phyloP scores from a whole-genome alignment of 2,113 vertebrate genomes.

The Mustela nigripes region DNA sequence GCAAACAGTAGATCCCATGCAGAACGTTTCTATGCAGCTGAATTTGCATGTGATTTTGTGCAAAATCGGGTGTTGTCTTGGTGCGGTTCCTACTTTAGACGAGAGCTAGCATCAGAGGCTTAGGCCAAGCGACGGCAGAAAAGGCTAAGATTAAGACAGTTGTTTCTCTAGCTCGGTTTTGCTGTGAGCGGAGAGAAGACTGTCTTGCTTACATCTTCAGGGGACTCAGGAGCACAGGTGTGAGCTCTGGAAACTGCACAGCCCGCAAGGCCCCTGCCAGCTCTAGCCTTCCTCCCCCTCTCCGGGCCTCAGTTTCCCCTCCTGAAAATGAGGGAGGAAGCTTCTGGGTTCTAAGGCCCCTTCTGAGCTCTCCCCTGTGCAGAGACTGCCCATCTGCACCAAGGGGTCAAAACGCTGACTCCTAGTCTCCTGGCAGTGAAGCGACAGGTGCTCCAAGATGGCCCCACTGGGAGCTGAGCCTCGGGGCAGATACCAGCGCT shows the following conservation, averaged over 20 bases:
- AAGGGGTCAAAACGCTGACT: not conserved
- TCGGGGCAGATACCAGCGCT: not conserved
- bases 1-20: not conserved
- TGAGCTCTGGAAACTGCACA: accelerated
- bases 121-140: accelerated
- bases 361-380: not conserved
- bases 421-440: accelerated
- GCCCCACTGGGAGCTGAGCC: not conserved
- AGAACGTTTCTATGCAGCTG: accelerated
- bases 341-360: not conserved
- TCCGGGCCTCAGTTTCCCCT: not conserved
- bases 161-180: not conserved
- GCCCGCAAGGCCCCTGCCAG: not conserved
- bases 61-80: accelerated
- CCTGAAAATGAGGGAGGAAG: not conserved
- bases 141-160: not conserved
- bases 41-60: not conserved
- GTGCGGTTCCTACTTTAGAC: not conserved
- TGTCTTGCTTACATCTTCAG: accelerated
- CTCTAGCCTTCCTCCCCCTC: not conserved
- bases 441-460: not conserved
- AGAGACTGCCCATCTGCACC: not conserved
- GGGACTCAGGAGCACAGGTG: accelerated
- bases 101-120: not conserved
- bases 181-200: not conserved